phyloP scores from a whole-genome alignment of 2,113 vertebrate genomes.

The Barbus barbus region DNA sequence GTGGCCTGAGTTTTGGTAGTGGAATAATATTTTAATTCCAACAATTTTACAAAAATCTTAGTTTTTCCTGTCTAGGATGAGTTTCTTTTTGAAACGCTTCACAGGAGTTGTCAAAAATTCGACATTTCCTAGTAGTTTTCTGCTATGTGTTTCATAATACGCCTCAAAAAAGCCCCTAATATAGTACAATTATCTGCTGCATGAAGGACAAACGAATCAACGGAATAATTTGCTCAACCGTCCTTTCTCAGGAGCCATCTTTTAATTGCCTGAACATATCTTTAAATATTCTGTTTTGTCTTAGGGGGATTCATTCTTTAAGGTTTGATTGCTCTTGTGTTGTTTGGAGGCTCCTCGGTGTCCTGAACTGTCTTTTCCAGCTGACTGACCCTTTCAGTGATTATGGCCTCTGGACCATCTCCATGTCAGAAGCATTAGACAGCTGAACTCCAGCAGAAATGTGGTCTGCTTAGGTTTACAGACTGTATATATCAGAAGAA shows the following conservation, averaged over 20 bases:
- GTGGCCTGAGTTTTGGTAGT: background rate
- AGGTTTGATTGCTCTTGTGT: background rate
- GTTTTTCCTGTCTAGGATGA: background rate
- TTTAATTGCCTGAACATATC: background rate
- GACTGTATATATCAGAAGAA: background rate
- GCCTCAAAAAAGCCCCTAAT: background rate
- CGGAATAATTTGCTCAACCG: background rate
- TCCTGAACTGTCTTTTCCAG: slow-evolving; percentile 18
- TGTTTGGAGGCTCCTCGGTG: background rate
- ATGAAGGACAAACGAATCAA: background rate
- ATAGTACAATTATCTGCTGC: background rate
- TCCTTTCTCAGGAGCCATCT: background rate
- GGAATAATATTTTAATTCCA: background rate
- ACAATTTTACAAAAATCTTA: background rate
- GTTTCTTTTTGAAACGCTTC: background rate
- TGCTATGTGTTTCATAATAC: background rate
- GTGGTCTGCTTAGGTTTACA: background rate
- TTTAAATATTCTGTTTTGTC: slow-evolving; percentile 2
- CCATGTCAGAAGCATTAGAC: background rate
- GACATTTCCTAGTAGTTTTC: background rate
- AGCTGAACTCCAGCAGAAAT: background rate
- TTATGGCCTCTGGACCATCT: slow-evolving; percentile 8
- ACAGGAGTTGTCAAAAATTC: background rate
- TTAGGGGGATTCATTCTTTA: background rate
- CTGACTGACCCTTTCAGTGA: slow-evolving; percentile 17